Conservation (phyloP, 2,888 invertebrate species). For the Acrocyrtus sp. region DNA sequence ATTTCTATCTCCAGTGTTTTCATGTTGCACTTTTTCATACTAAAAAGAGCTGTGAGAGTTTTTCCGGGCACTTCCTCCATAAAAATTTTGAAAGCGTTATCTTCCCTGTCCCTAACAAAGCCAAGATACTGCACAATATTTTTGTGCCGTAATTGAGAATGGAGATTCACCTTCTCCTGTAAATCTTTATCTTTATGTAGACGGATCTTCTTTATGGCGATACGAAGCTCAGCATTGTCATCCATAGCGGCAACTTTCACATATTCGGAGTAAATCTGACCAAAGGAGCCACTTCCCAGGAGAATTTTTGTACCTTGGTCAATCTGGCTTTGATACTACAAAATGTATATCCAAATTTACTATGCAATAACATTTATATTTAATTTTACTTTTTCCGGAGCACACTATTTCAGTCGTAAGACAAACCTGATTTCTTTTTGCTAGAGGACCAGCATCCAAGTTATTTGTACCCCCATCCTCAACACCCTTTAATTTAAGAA, state of each 20-base stretch:
- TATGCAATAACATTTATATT: neutral
- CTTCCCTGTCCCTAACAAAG: slow-evolving; percentile 94
- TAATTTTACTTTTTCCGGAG: neutral
- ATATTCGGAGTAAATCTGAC: too few species aligned
- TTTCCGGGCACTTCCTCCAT: slow-evolving; percentile 99
- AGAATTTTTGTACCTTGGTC: slow-evolving; percentile 87
- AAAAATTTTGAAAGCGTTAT: slow-evolving; percentile 96
- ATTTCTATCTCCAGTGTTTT: slow-evolving; percentile 96
- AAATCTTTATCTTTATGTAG: slow-evolving; percentile 95
- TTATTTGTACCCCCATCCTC: slow-evolving; percentile 82
- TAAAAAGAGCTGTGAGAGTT: slow-evolving; percentile 90
- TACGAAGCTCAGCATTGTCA: slow-evolving; percentile 90
- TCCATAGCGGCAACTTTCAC: slow-evolving; percentile 94
- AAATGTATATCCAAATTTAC: too few species aligned
- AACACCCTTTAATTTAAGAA: slow-evolving; percentile 88
- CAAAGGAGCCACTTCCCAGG: slow-evolving; percentile 95
- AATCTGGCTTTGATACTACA: slow-evolving; percentile 91
- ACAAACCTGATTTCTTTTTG: slow-evolving; percentile 78
- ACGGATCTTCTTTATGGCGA: slow-evolving; percentile 98
- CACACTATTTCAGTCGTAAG: neutral
- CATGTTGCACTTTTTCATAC: slow-evolving; percentile 97
- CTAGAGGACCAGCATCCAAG: slow-evolving; percentile 78
- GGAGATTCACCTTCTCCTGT: slow-evolving; percentile 97
- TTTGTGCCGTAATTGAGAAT: slow-evolving; percentile 92
- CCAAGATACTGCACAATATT: slow-evolving; percentile 98